A percentile compares a stretch with the other conserved stretches of the same genome.
phyloP scores from a whole-genome alignment of 2,797 vertebrate species.

The Acestrorhynchus altus region DNA sequence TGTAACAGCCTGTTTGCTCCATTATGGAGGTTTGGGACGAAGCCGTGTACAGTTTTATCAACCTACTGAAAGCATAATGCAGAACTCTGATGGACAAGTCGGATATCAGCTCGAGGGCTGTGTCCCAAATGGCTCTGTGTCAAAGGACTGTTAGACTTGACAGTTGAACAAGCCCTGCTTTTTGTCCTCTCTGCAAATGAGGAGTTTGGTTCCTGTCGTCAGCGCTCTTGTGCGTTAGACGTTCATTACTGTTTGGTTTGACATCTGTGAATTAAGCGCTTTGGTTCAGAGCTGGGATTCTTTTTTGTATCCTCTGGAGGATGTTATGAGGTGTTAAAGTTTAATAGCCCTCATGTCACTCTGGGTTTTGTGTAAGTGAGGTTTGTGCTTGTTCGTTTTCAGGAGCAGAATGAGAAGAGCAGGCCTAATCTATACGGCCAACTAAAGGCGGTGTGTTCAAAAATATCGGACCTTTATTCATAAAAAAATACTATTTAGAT shows the following conservation, averaged over 20 bases:
- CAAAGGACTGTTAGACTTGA: not conserved
- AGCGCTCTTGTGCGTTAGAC: not conserved
- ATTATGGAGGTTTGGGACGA: not conserved
- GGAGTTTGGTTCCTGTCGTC: not conserved
- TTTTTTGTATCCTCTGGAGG: not conserved
- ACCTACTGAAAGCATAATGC: not conserved
- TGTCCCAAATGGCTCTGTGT: not conserved
- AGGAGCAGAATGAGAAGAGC: not conserved
- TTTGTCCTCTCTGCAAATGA: not conserved
- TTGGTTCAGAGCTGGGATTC: not conserved
- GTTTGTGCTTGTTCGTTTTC: not conserved
- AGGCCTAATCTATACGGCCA: no score
- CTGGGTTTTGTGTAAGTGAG: not conserved
- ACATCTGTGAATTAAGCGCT: constrained; percentile 3
- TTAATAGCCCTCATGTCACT: constrained; percentile 7
- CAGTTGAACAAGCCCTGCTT: no score
- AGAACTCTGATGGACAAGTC: not conserved
- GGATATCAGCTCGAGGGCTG: not conserved
- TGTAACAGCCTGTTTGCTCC: not conserved
- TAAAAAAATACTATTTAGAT: no score
- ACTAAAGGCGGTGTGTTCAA: no score
- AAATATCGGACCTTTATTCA: no score
- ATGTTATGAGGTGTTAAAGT: not conserved
- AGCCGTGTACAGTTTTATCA: not conserved
- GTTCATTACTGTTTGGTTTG: constrained; percentile 1